Conservation (phyloP, 2,888 invertebrate genomes). For the Nymphalis urticae region DNA sequence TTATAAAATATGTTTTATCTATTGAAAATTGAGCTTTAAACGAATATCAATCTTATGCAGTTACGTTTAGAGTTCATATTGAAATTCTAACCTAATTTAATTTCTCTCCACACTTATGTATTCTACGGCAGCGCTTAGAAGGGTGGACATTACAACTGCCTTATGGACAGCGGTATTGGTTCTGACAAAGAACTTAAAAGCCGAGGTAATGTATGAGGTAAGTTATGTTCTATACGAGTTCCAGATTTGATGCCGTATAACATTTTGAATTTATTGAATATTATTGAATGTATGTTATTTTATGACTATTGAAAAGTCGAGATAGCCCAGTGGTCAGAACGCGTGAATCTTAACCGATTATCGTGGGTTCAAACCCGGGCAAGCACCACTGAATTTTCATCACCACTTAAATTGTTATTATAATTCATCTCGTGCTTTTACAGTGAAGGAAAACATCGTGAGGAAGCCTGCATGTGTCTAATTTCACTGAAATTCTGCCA, state of each 20-base stretch:
- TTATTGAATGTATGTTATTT: background rate
- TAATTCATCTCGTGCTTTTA: too few species aligned
- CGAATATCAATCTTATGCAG: background rate
- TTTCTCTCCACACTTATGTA: slow-evolving; percentile 28
- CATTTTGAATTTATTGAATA: slow-evolving; percentile 21
- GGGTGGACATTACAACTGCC: slow-evolving; percentile 31
- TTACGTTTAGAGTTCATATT: slow-evolving; percentile 10
- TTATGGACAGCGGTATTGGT: slow-evolving; percentile 28
- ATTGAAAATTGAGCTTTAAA: slow-evolving; percentile 17
- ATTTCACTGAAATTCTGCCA: too few species aligned
- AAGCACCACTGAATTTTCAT: too few species aligned
- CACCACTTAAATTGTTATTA: too few species aligned
- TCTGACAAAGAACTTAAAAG: slow-evolving; percentile 27
- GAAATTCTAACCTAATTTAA: slow-evolving; percentile 11
- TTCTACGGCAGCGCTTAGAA: slow-evolving; percentile 27
- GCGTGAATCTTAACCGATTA: too few species aligned
- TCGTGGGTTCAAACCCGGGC: too few species aligned
- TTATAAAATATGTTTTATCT: slow-evolving; percentile 31
- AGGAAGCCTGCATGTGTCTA: too few species aligned
- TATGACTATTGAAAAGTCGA: background rate
- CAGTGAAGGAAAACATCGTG: too few species aligned
- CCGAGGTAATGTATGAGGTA: slow-evolving; percentile 12
- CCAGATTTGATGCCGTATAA: slow-evolving; percentile 20
- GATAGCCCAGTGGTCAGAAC: too few species aligned
- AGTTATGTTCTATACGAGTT: slow-evolving; percentile 22